phyloP scores from a whole-genome alignment of 2,888 invertebrate genomes.

The Gymnocheta viridis region DNA sequence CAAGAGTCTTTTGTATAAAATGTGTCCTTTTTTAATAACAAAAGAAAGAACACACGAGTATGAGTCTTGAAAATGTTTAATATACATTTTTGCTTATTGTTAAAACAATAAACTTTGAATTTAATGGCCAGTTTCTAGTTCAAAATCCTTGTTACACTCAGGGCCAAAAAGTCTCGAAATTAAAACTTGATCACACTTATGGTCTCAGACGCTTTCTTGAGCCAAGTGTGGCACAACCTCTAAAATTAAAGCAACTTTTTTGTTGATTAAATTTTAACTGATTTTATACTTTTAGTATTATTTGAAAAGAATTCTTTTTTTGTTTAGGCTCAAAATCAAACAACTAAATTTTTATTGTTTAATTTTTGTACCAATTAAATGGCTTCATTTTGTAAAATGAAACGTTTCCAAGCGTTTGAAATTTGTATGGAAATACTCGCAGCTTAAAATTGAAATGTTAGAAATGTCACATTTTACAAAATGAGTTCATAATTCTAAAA shows the following conservation, averaged over 20 bases:
- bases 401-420: too few relatives aligned
- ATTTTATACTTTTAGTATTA: slow-evolving; percentile 45
- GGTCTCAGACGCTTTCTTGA: neutral
- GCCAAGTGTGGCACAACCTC: slow-evolving; percentile 47
- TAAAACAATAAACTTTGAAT: neutral
- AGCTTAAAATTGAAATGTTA: too few relatives aligned
- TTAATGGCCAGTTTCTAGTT: neutral
- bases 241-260: slow-evolving; percentile 50
- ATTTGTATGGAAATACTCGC: too few relatives aligned
- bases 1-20: neutral
- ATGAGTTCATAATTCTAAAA: neutral
- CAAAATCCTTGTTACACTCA: neutral
- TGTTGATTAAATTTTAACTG: slow-evolving; percentile 30
- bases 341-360: neutral
- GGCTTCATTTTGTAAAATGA: too few relatives aligned
- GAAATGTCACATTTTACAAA: too few relatives aligned
- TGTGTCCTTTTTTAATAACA: neutral
- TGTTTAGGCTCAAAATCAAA: neutral
- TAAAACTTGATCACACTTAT: slow-evolving; percentile 7
- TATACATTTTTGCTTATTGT: neutral
- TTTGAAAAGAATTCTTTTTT: neutral
- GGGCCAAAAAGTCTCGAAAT: neutral
- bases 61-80: neutral
- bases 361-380: slow-evolving; percentile 4
- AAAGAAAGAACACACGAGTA: neutral